These are phyloP conservation scores for Eremobia ochroleuca DNA, from an alignment of 2,888 invertebrate genomes.

Conservation along the genomic window DNA sequence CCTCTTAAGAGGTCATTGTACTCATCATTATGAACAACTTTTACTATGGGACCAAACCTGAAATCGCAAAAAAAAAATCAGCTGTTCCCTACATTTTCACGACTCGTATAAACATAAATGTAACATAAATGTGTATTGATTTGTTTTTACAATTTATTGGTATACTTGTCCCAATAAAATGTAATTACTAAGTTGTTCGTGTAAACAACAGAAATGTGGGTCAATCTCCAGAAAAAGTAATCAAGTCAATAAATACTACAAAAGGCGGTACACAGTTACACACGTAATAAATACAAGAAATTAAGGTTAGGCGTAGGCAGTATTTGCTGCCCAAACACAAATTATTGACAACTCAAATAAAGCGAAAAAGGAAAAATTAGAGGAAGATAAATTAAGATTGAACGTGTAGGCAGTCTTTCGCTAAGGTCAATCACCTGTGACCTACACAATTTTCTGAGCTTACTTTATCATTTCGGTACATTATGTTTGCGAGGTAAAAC, in stretches of 20 bases:
- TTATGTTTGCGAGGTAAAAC: background rate
- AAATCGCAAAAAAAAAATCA: too few species aligned
- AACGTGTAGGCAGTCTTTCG: constrained; percentile 18
- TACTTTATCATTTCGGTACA: constrained; percentile 36
- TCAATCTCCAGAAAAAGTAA: constrained; percentile 15
- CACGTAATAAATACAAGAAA: constrained; percentile 28
- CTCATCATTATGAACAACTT: too few species aligned
- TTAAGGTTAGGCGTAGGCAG: constrained; percentile 31
- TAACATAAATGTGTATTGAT: too few species aligned
- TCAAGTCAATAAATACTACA: constrained; percentile 11
- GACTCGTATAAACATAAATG: too few species aligned
- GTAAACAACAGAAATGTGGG: background rate
- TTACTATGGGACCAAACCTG: too few species aligned
- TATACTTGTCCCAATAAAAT: background rate
- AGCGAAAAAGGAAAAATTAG: constrained; percentile 42
- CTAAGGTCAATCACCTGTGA: constrained; percentile 43
- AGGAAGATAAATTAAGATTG: constrained; percentile 34
- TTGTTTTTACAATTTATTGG: background rate
- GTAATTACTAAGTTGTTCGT: background rate
- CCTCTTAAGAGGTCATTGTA: too few species aligned
- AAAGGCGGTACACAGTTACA: constrained; percentile 16
- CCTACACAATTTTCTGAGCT: constrained; percentile 12
- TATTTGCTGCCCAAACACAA: constrained; percentile 23
- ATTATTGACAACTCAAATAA: constrained; percentile 49
- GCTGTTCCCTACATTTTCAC: too few species aligned